Evolutionary conservation across 1,140 invertebrate genomes (phyloP).

Genomic region (Chironomus striatipennis): DNA sequence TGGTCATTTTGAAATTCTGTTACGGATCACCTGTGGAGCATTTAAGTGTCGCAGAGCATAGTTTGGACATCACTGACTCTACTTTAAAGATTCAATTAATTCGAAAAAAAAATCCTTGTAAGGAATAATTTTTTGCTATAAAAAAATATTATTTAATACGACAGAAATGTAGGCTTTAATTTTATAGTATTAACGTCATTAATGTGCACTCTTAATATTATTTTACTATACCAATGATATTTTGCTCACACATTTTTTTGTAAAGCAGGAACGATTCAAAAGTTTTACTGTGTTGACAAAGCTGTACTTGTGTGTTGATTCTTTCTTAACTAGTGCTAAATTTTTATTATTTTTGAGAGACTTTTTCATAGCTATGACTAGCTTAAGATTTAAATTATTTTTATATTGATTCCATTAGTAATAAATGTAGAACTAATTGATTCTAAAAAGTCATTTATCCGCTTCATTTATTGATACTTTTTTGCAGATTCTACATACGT

Average conservation of each 20-base stretch:
- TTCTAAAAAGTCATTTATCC: no score
- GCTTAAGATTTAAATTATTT: no score
- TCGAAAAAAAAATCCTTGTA: background rate
- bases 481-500: background rate
- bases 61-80: no score
- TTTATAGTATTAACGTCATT: background rate
- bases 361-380: background rate
- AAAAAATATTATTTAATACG: no score
- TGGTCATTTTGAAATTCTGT: no score
- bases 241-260: background rate
- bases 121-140: background rate
- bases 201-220: background rate
- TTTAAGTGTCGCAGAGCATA: no score
- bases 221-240: background rate
- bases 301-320: background rate
- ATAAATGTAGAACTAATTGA: no score
- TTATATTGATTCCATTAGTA: no score
- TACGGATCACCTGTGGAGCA: no score
- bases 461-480: no score
- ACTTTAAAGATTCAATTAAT: background rate
- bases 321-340: background rate
- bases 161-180: background rate
- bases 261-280: background rate
- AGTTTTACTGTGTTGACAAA: background rate
- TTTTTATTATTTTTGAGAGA: background rate